Evolutionary conservation across 1,140 invertebrate genomes (phyloP).

Genomic region (Saccostrea cuccullata): DNA sequence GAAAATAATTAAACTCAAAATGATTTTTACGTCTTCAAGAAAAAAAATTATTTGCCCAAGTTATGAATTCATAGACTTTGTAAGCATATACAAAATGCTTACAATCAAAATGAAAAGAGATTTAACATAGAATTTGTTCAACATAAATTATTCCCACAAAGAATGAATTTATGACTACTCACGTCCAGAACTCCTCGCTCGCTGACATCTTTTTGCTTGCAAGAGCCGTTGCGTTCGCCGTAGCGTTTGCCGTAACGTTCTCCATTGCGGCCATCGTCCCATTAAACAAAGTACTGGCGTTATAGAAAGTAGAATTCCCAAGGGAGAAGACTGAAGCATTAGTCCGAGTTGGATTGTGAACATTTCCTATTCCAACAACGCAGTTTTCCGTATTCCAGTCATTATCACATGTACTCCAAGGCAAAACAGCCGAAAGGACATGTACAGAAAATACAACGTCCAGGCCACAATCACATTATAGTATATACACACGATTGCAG

Average conservation of each 20-base stretch:
- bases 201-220: constrained; percentile 56
- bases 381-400: constrained; percentile 87
- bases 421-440: constrained; percentile 91
- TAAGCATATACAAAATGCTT: too few relatives aligned
- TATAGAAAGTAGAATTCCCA: constrained; percentile 4
- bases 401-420: constrained; percentile 93
- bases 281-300: constrained; percentile 12
- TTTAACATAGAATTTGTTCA: too few relatives aligned
- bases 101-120: too few relatives aligned
- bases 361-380: constrained; percentile 56
- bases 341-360: not conserved
- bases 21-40: too few relatives aligned
- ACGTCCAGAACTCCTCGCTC: constrained; percentile 76
- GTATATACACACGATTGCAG: constrained; percentile 98
- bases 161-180: constrained; percentile 53
- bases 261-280: not conserved
- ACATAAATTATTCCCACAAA: too few relatives aligned
- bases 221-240: not conserved
- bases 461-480: constrained; percentile 99
- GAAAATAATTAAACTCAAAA: not conserved
- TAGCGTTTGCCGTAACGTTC: not conserved
- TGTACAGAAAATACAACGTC: constrained; percentile 97
- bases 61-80: too few relatives aligned
- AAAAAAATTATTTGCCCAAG: too few relatives aligned
- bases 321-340: not conserved